Evolutionary conservation across 2,888 invertebrate species (phyloP), one percentile per base, ranked within the genome.

Genomic region (Pelosia muscerda): DNA sequence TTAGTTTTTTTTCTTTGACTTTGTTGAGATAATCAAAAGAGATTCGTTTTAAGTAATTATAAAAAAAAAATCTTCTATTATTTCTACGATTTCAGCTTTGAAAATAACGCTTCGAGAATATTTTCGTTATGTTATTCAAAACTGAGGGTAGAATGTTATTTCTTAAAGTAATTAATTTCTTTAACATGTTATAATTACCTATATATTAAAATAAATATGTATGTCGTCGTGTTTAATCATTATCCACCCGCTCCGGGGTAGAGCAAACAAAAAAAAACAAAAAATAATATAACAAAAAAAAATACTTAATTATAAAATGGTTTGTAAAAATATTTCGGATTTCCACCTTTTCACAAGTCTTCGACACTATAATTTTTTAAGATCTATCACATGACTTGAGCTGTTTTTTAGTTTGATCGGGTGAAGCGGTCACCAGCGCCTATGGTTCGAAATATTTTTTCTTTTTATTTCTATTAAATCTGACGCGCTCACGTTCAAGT

Each of bases 171-270:
- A 71, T 69, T 81, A 77, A 75, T 83, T 86, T 84, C 69, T 76
- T 81, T 80, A 78, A 77, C 74, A 79, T 74, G 86, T 85, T 86
- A 85, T 88, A 83, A 87, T 86, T 81, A 85, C 78, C 77, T 83
- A 81, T 85, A 84, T 80, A 81, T 78, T 68, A 73, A 66, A 71
- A 57, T 71, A 77, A 63, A 84, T 85, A 82, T 88, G 81, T 89
- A 77, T 88, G 93, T 94, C 93, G 94, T 94, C 93, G 93, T 94
- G 93, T 92, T 81, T 79, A 79, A 82, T 87, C 71, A 76, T 68
- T 73, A 90, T 86, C 87, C 85, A 81, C 90, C 91, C 91, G 77
- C 86, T 91, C 92, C 92, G 93, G 93, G 92, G 81, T 89, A 90
- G 93, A 89, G 90, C 88, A 78, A 86, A n/a, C n/a, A n/a, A 86